Conservation (phyloP, 1,140 invertebrate species). For the Pararge aegeria region DNA sequence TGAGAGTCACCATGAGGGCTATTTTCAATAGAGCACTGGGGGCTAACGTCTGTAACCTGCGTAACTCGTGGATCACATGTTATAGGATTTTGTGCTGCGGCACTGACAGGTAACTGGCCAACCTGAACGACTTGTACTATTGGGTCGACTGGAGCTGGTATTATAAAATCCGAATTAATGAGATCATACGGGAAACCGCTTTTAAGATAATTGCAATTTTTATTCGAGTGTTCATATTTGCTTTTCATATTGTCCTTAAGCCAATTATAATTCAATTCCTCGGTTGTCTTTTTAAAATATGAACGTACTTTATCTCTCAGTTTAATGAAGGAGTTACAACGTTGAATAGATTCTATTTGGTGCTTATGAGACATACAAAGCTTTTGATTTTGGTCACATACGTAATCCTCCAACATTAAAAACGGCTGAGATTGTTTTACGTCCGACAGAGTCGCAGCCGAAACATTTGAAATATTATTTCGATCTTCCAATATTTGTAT, state of each 20-base stretch:
- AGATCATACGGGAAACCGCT: slow-evolving; percentile 45
- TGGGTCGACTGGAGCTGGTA: slow-evolving; percentile 39
- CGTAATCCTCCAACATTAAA: slow-evolving; percentile 53
- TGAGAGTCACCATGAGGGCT: slow-evolving; percentile 53
- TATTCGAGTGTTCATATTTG: slow-evolving; percentile 24
- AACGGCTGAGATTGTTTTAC: slow-evolving; percentile 76
- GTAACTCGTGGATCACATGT: slow-evolving; percentile 71
- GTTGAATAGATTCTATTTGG: slow-evolving; percentile 45
- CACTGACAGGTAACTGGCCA: slow-evolving; percentile 71
- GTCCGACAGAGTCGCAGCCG: slow-evolving; percentile 80
- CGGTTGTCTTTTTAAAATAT: slow-evolving; percentile 53
- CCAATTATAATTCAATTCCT: slow-evolving; percentile 45
- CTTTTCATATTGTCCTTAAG: slow-evolving; percentile 38
- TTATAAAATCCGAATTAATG: slow-evolving; percentile 53
- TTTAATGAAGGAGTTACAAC: slow-evolving; percentile 45
- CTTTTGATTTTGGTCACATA: slow-evolving; percentile 31
- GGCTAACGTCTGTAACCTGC: slow-evolving; percentile 65
- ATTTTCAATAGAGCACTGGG: slow-evolving; percentile 65
- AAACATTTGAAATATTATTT: slow-evolving; percentile 64
- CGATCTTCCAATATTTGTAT: slow-evolving; percentile 65
- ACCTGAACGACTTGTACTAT: slow-evolving; percentile 74
- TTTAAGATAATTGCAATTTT: slow-evolving; percentile 17
- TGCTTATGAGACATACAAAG: slow-evolving; percentile 33
- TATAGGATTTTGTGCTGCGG: slow-evolving; percentile 70
- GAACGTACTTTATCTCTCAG: slow-evolving; percentile 57